Percentiles rank a stretch among this genome's conserved stretches.
phyloP scores from a whole-genome alignment of 23 tunicate species.

The Diplosoma virens region DNA sequence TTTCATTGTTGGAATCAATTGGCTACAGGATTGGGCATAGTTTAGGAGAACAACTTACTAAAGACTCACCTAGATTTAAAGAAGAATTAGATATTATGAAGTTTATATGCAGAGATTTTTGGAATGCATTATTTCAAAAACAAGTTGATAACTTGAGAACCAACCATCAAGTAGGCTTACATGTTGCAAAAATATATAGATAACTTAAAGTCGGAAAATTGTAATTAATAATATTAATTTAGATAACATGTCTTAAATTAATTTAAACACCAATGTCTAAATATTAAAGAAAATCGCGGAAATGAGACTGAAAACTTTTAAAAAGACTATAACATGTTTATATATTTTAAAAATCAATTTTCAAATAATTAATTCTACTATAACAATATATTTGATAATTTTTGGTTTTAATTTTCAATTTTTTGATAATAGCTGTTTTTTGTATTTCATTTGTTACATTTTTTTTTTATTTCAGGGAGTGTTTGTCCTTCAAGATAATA shows the following conservation, averaged over 20 bases:
- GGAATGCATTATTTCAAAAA: conserved; percentile 86
- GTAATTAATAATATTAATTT: no score
- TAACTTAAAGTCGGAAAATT: no score
- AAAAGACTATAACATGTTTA: no score
- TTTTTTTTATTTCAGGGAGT: conserved; percentile 56
- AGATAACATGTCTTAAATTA: no score
- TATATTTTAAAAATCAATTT: no score
- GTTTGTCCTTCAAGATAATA: conserved; percentile 88
- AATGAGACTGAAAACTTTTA: not conserved
- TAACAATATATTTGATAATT: no score
- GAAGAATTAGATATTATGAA: conserved; percentile 91
- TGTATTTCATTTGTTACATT: not conserved
- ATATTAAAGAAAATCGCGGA: no score
- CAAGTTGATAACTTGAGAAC: conserved; percentile 93
- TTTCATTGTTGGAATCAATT: conserved; percentile 64
- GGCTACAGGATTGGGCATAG: conserved; percentile 85
- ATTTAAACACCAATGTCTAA: no score
- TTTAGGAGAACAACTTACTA: conserved; percentile 81
- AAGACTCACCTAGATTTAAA: conserved; percentile 79
- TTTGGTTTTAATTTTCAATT: not conserved
- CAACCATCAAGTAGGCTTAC: conserved; percentile 85
- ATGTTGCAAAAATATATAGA: no score
- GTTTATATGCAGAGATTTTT: conserved; percentile 91
- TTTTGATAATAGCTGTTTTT: not conserved
- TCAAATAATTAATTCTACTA: no score